Evolutionary conservation across 1,140 invertebrate species (phyloP).

Genomic region (Coptotermes formosanus): DNA sequence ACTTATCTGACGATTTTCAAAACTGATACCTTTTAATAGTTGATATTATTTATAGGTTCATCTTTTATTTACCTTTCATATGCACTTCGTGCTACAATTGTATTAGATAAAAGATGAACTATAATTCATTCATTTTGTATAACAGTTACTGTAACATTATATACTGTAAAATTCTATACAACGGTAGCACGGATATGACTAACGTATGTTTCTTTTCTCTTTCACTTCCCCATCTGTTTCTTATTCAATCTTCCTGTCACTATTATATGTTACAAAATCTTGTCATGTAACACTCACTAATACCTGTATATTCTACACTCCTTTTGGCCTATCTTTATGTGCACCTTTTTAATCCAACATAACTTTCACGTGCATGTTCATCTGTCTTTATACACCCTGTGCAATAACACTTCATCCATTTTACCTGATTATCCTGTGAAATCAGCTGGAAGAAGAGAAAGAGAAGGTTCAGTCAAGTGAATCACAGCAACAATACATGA

Average conservation of each 20-base stretch:
- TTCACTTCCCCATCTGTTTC: not conserved
- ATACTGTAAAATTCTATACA: not conserved
- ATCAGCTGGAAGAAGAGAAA: slow-evolving; percentile 59
- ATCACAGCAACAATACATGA: slow-evolving; percentile 52
- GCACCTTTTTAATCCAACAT: not conserved
- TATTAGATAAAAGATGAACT: too few species aligned
- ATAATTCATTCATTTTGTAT: too few species aligned
- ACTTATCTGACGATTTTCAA: too few species aligned
- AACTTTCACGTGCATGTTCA: not conserved
- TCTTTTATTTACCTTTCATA: too few species aligned
- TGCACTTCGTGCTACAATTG: too few species aligned
- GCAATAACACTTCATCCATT: not conserved
- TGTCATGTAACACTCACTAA: not conserved
- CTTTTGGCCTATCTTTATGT: too few species aligned
- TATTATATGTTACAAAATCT: not conserved
- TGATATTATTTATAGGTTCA: too few species aligned
- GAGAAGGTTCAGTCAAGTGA: slow-evolving; percentile 56
- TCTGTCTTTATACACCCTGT: not conserved
- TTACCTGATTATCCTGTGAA: not conserved
- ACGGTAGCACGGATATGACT: not conserved
- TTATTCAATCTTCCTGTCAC: not conserved
- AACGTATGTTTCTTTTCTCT: not conserved
- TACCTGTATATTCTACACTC: not conserved
- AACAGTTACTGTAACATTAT: too few species aligned
- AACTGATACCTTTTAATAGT: too few species aligned